These are phyloP conservation scores for Stichodactyla mertensii DNA, from an alignment of 64 coral and sea anemone genomes.

Conservation along the genomic window DNA sequence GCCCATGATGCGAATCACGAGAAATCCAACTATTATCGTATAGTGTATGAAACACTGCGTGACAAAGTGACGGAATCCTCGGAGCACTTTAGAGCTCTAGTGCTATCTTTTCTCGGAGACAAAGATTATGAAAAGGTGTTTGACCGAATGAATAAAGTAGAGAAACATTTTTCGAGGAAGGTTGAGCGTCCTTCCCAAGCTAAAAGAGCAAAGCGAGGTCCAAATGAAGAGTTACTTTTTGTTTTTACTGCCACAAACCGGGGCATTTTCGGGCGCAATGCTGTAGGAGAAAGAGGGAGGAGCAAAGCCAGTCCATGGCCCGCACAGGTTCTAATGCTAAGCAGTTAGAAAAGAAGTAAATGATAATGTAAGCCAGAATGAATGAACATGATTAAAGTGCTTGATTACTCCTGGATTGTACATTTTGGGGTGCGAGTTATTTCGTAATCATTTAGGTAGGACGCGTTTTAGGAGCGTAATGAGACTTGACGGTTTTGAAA, in stretches of 20 bases:
- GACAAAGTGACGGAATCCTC: neutral
- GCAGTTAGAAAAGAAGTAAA: no score
- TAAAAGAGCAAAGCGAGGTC: neutral
- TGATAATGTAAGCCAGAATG: no score
- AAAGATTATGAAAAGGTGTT: neutral
- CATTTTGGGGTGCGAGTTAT: no score
- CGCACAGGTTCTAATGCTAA: neutral
- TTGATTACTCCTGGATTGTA: no score
- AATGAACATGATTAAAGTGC: no score
- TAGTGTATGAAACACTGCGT: constrained; percentile 9
- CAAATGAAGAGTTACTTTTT: neutral
- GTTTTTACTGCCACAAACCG: neutral
- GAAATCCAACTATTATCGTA: constrained; percentile 7
- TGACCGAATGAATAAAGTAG: neutral
- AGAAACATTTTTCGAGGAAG: neutral
- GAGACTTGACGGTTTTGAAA: no score
- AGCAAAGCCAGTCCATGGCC: neutral
- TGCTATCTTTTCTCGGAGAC: neutral
- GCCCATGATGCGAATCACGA: neutral
- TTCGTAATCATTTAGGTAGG: no score
- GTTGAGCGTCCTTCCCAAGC: neutral
- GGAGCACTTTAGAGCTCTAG: neutral
- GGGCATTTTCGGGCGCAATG: neutral
- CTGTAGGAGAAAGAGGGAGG: neutral
- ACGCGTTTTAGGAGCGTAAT: no score